Evolutionary conservation across 2,797 vertebrate species (phyloP).

Genomic region (Xenentodon cancila): DNA sequence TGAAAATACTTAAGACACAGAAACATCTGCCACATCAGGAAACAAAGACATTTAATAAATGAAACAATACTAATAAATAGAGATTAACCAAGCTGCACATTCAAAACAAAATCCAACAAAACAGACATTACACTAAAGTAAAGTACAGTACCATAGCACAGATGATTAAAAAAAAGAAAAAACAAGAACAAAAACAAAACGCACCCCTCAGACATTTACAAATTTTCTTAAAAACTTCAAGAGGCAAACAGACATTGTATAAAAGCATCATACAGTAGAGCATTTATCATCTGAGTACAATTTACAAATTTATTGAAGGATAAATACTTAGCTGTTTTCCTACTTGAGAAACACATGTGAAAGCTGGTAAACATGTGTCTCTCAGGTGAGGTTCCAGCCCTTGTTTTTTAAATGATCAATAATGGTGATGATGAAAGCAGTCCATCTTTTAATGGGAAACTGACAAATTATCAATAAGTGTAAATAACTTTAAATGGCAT

Average conservation of each 20-base stretch:
- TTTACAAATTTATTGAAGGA: constrained; percentile 79
- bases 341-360: constrained; percentile 57
- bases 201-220: constrained; percentile 70
- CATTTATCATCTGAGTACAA: constrained; percentile 75
- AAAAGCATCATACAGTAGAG: constrained; percentile 80
- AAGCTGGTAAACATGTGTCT: constrained; percentile 49
- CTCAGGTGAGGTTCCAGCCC: constrained; percentile 62
- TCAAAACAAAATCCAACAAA: constrained; percentile 77
- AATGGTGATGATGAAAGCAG: constrained; percentile 67
- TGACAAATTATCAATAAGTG: constrained; percentile 71
- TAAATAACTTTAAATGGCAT: constrained; percentile 67
- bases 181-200: constrained; percentile 5
- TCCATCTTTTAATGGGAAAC: constrained; percentile 70
- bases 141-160: constrained; percentile 74
- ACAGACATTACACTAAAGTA: constrained; percentile 69
- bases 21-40: constrained; percentile 48
- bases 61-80: constrained; percentile 83
- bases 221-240: constrained; percentile 80
- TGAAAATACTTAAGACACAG: constrained; percentile 20
- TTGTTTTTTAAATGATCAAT: constrained; percentile 53
- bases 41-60: constrained; percentile 80
- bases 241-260: constrained; percentile 82
- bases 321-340: constrained; percentile 72
- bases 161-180: constrained; percentile 65
- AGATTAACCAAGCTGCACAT: constrained; percentile 75